Base-by-base conservation (phyloP, 2,888 invertebrate genomes). In the Empis livida region DNA sequence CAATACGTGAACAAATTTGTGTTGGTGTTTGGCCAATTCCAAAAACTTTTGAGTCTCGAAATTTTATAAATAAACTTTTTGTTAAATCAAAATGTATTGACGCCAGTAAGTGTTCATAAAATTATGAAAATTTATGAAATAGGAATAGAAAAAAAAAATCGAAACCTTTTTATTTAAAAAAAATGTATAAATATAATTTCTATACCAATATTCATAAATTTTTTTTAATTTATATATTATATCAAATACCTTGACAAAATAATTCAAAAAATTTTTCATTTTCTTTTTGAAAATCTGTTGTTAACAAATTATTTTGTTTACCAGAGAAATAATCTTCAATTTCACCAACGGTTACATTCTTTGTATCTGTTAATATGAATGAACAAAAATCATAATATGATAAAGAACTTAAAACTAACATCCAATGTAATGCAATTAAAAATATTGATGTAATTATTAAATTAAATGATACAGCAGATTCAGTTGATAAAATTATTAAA, bases 1-100 rank as follows among this genome's bases (percentile, higher is more conserved):
- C 91, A 0, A 84, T 99, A 41, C 79, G 97, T 10, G 99, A 99
- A 67, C 86, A 93, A 62, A 89, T 96, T 43, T 82, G 86, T 48
- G 88, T 89, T 51, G 87, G 88, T 51, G 85, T 85, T 30, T 84
- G 88, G 80, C 87, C 87, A 1, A 74, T 79, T 55, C 86, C 87
- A n/a, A 79, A 82, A 49, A 81, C 79, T 0, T 75, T 87, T 45
- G 73, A 80, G 37, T 80, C 86, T 0, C 75, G 90, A 43, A 89
- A 86, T 52, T 84, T 82, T 61, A 88, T 87, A 1, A 72, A 73
- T 27, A 79, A 78, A 43, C 76, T 95, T 45, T 79, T 79, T 44
- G 79, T 96, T 23, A 80, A 81, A 61, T 96, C 95, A 2, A 82
- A 89, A 51, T 97, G 97, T 71, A 82, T 82, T 59, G 90, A 93